Evolutionary conservation across 2,888 invertebrate species (phyloP).

Genomic region (Morpho achilles): DNA sequence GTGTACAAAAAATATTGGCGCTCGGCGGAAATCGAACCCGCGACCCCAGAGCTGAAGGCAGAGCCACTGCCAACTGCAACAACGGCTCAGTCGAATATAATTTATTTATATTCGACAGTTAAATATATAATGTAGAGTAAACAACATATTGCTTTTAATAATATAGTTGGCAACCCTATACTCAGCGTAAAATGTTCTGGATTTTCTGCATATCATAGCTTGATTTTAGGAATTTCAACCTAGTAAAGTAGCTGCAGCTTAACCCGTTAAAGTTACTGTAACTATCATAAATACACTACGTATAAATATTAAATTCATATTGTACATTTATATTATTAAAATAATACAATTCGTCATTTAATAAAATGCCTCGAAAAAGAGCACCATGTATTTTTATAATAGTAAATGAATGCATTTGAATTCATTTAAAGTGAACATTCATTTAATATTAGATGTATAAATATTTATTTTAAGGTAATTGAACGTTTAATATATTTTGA

Average conservation of each 20-base stretch:
- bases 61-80: no score
- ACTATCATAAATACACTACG: neutral
- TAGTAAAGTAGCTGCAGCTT: constrained; percentile 1
- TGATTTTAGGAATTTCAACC: neutral
- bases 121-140: no score
- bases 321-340: neutral
- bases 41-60: no score
- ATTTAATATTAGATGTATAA: constrained; percentile 6
- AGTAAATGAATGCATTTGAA: constrained; percentile 1
- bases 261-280: neutral
- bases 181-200: neutral
- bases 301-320: neutral
- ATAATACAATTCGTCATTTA: neutral
- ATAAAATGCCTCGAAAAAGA: constrained; percentile 40
- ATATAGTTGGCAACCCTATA: no score
- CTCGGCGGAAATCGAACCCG: no score
- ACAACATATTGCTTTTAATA: no score
- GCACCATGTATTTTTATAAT: constrained; percentile 37
- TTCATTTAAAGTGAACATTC: constrained; percentile 12
- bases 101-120: no score
- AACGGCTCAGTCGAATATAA: no score
- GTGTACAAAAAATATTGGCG: no score
- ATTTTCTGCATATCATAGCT: neutral
- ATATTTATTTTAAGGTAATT: neutral
- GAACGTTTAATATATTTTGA: no score